These are phyloP conservation scores for Pediacus dermestoides DNA, from an alignment of 2,888 invertebrate genomes.

Conservation along the genomic window DNA sequence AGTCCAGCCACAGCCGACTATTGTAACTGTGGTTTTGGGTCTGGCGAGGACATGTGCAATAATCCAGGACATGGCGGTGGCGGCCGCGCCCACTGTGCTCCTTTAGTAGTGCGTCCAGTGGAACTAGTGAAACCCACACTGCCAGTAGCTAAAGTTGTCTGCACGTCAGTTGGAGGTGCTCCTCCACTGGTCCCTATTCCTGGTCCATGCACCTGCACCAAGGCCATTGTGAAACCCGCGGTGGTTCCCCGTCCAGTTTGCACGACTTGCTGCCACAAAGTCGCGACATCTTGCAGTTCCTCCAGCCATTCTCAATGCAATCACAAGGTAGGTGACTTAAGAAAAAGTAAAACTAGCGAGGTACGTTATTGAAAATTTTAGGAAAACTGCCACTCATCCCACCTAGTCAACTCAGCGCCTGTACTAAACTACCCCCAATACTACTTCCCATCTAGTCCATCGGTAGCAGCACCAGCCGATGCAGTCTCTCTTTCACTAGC, in stretches of 20 bases:
- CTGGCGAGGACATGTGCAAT: conserved; percentile 34
- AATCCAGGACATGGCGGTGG: neutral
- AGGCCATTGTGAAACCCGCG: conserved; percentile 44
- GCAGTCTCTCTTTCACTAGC: conserved; percentile 52
- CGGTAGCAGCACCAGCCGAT: conserved; percentile 46
- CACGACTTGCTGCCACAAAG: conserved; percentile 23
- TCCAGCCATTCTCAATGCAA: conserved; percentile 2
- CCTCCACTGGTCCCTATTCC: conserved; percentile 33
- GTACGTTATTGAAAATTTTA: too few relatives aligned
- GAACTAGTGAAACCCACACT: conserved; percentile 31
- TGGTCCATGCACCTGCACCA: conserved; percentile 39
- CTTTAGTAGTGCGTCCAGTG: conserved; percentile 42
- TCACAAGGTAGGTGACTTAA: neutral
- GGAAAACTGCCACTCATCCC: too few relatives aligned
- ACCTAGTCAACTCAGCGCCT: too few relatives aligned
- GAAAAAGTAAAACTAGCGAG: too few relatives aligned
- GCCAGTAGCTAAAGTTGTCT: conserved; percentile 18
- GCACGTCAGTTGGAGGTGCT: conserved; percentile 9
- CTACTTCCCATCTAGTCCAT: too few relatives aligned
- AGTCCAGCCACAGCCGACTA: conserved; percentile 5
- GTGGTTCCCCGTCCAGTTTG: conserved; percentile 40
- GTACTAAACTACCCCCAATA: too few relatives aligned
- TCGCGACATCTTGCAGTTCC: too few relatives aligned
- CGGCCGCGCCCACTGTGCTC: conserved; percentile 22
- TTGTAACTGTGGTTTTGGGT: conserved; percentile 33